Base-by-base conservation (phyloP, 2,888 invertebrate genomes). In the Agonopterix subpropinquella region DNA sequence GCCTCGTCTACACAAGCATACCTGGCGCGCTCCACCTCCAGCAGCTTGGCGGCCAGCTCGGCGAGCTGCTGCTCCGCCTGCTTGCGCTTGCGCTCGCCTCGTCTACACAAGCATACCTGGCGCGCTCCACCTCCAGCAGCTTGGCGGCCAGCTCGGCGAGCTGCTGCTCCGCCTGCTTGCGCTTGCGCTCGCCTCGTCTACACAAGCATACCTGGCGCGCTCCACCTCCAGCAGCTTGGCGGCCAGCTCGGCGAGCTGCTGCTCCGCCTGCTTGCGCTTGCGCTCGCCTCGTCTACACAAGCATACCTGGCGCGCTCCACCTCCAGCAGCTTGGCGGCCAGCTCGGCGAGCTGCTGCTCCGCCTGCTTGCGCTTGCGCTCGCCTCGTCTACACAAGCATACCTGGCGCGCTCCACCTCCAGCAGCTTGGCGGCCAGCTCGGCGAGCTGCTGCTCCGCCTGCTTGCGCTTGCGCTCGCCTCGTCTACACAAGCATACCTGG, bases 291-390 rank as follows among this genome's bases (percentile, higher is more conserved):
- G n/a, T n/a, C n/a, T n/a, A n/a, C n/a, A n/a, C n/a, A 13, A 18
- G 18, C 58, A 46, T 11, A 86, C 88, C 80, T 77, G 49, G 84
- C 68, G 2, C 92, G 80, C 35, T 91, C 90, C 1, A 86, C 66
- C 45, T 90, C 90, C 59, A 84, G 86, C 60, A 89, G 70, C 60
- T 89, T 84, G 55, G 87, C 76, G 53, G 82, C 62, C 51, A 94
- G 72, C 64, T 97, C 98, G 1, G 93, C 93, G 47, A 98, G 89
- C 76, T 96, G 96, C 48, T 92, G 92, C 76, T 99, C 99, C 0
- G 96, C 94, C 73, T 98, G 98, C 81, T 99, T 99, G 52, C 99
- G 92, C 39, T 97, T 92, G 47, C 98, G 92, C 82, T 99, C 99
- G 57, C 95, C 94, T n/a, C n/a, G n/a, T n/a, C n/a, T n/a, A n/a